phyloP scores from a whole-genome alignment of 2,797 vertebrate genomes.

The Ctenochaetus hawaiiensis region DNA sequence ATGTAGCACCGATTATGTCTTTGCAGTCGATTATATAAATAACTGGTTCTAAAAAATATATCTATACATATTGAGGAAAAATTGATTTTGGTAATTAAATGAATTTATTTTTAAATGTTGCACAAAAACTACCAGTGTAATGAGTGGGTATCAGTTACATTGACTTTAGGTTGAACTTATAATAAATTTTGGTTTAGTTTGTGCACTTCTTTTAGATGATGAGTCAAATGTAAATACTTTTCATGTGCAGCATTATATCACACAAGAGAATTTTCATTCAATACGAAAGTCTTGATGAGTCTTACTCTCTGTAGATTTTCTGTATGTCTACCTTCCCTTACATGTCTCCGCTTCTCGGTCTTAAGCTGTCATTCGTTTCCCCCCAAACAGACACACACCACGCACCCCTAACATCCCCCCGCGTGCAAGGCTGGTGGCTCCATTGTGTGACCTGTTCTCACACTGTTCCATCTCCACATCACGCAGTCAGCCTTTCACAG shows the following conservation, averaged over 20 bases:
- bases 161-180: background rate
- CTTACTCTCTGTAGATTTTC: constrained; percentile 13
- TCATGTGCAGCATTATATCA: background rate
- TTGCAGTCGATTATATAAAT: background rate
- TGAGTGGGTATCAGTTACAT: background rate
- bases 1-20: background rate
- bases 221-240: too few species aligned
- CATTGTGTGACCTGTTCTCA: constrained; percentile 93
- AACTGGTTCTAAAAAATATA: background rate
- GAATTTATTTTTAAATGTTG: background rate
- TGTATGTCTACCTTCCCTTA: constrained; percentile 37
- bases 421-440: constrained; percentile 89
- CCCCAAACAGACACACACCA: constrained; percentile 45
- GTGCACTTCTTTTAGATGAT: background rate
- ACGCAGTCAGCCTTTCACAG: constrained; percentile 92
- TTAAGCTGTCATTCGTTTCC: constrained; percentile 56
- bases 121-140: background rate
- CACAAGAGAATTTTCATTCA: background rate
- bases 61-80: background rate
- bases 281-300: constrained; percentile 33
- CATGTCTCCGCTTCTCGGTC: constrained; percentile 50
- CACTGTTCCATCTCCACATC: constrained; percentile 91
- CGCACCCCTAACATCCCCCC: constrained; percentile 60
- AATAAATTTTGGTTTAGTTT: background rate
- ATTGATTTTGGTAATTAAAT: background rate